Conservation (phyloP, 1,140 invertebrate species). For the Drosophila ambigua region DNA sequence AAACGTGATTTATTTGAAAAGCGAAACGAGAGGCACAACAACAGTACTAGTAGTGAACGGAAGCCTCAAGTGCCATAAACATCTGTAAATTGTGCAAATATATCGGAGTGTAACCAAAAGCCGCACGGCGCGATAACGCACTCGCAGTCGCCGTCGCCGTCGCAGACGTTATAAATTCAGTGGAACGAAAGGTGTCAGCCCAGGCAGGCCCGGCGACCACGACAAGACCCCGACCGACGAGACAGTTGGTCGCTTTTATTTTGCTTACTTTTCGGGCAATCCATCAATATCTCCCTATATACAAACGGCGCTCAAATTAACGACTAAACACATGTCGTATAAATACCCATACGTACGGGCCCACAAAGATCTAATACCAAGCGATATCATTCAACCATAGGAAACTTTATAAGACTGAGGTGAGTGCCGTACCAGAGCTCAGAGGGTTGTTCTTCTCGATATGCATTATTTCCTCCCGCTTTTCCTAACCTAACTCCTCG, state of each 20-base stretch:
- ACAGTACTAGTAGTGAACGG: slow-evolving; percentile 11
- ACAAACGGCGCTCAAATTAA: slow-evolving; percentile 71
- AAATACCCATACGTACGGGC: slow-evolving; percentile 38
- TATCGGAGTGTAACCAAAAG: slow-evolving; percentile 41
- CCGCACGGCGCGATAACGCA: slow-evolving; percentile 42
- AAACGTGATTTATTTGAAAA: slow-evolving; percentile 72
- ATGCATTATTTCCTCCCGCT: slow-evolving; percentile 10
- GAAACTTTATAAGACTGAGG: slow-evolving; percentile 83
- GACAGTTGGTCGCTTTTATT: slow-evolving; percentile 55
- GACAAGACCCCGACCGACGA: slow-evolving; percentile 20
- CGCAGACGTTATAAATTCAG: slow-evolving; percentile 64
- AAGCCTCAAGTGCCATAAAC: slow-evolving; percentile 50
- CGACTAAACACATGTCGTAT: slow-evolving; percentile 58
- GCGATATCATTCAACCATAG: slow-evolving; percentile 65
- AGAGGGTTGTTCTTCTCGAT: background rate
- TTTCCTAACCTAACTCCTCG: slow-evolving; percentile 10
- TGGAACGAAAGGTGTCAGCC: slow-evolving; percentile 53
- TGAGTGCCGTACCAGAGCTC: slow-evolving; percentile 48
- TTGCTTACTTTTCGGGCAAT: slow-evolving; percentile 56
- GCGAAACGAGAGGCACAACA: slow-evolving; percentile 26
- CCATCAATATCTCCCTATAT: slow-evolving; percentile 51
- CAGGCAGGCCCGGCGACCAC: slow-evolving; percentile 7
- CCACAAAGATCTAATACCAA: slow-evolving; percentile 43
- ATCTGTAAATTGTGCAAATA: slow-evolving; percentile 82
- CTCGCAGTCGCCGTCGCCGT: slow-evolving; percentile 18